Evolutionary conservation across 2,113 vertebrate species (phyloP), one percentile per base, ranked within the genome.

Genomic region (Microtus ochrogaster): DNA sequence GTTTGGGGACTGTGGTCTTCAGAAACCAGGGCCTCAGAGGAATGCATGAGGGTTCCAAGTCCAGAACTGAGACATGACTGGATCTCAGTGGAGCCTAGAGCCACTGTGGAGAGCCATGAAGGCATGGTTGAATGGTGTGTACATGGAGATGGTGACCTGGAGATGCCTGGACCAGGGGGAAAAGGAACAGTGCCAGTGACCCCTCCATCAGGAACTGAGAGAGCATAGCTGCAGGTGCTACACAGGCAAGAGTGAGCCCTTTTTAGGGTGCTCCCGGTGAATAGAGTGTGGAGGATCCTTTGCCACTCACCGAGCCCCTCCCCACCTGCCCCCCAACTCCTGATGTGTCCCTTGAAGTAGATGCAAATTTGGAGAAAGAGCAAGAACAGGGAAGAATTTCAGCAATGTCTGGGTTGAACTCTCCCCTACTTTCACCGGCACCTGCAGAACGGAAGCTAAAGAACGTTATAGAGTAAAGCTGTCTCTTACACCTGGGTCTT

Each of bases 361-460:
- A 72, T 33, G 5, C 33, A 87, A 95, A 55, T 76, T 49, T 81
- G 77, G 30, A 28, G 74, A 84, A 77, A 86, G 33, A 28, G 28
- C 39, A 44, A 82, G 28, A 70, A 52, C n/a, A 7, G 52, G 9
- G 44, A 91, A 78, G 74, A 92, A 96, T 92, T 87, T 30, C 70
- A 74, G 58, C 58, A 90, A 72, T 58, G 33, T 30, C 30, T 5
- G n/a, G 86, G 55, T 65, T 78, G 44, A 86, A 30, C 61, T 84
- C 49, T 94, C 72, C 22, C 3, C 91, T 17, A 33, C 4, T 81
- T 41, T 10, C 41, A 8, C 33, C 72, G n/a, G 74, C 72, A 90
- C 76, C 21, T 52, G 39, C 55, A 86, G 79, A 70, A 70, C 74
- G 19, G 68, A 95, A 90, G 78, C 87, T 63, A 84, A 78, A 78